Evolutionary conservation across 2,888 invertebrate genomes (phyloP).

Genomic region (Leptinotarsa juncta): DNA sequence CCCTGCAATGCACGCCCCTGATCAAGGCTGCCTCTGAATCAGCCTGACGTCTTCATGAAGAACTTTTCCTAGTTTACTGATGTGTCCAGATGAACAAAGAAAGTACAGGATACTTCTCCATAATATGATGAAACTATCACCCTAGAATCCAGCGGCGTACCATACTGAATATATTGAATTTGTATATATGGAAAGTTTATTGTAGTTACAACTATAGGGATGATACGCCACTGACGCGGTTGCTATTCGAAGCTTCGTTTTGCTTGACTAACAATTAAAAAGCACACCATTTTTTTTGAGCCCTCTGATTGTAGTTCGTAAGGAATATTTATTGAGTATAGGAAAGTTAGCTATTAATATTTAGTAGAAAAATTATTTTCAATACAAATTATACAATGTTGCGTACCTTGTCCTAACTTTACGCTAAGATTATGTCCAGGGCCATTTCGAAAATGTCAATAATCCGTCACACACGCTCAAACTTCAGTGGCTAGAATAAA

Average conservation of each 20-base stretch:
- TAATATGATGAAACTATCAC: conserved; percentile 22
- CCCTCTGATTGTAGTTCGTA: conserved; percentile 60
- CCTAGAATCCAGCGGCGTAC: conserved; percentile 40
- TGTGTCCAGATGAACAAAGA: conserved; percentile 55
- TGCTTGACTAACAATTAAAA: conserved; percentile 43
- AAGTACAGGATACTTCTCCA: conserved; percentile 41
- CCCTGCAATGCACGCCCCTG: conserved; percentile 53
- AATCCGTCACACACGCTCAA: conserved; percentile 25
- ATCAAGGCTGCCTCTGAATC: conserved; percentile 56
- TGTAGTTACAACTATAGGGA: conserved; percentile 45
- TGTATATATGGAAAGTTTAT: conserved; percentile 62
- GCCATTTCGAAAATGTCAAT: conserved; percentile 11
- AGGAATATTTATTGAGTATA: conserved; percentile 48
- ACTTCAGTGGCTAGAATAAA: conserved; percentile 6
- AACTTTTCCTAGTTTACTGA: conserved; percentile 45
- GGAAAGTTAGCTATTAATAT: conserved; percentile 47
- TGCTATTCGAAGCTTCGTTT: conserved; percentile 38
- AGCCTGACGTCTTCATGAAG: conserved; percentile 46
- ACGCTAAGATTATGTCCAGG: conserved; percentile 41
- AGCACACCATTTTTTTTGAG: conserved; percentile 42
- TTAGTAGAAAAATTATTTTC: conserved; percentile 60
- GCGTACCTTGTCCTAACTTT: conserved; percentile 52
- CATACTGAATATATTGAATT: conserved; percentile 44
- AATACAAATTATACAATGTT: conserved; percentile 56
- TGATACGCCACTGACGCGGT: conserved; percentile 36